These are phyloP conservation scores for Sylvilagus floridanus DNA, from an alignment of 2,797 vertebrate species.

Conservation along the genomic window DNA sequence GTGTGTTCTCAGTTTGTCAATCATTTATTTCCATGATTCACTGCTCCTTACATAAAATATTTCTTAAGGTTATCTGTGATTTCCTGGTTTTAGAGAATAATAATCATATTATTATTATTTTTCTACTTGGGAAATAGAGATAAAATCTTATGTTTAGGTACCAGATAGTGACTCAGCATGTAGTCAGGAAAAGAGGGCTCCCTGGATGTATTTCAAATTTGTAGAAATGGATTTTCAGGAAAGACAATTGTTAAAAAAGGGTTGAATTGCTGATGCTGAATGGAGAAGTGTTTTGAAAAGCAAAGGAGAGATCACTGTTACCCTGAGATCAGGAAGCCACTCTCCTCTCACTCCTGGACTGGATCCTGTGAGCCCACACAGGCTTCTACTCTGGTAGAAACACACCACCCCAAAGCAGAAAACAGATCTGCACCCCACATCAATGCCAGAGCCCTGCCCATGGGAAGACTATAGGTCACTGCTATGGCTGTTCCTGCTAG, in stretches of 20 bases:
- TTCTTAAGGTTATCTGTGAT: neutral
- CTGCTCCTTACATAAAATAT: neutral
- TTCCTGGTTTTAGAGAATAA: slow-evolving; percentile 27
- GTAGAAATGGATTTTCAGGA: neutral
- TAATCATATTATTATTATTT: neutral
- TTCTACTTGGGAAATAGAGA: neutral
- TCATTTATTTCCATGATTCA: neutral
- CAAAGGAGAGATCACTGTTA: neutral
- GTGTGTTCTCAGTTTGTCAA: neutral
- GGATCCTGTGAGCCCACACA: neutral
- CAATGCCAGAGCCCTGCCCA: neutral
- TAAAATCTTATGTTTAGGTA: neutral
- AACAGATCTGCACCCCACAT: neutral
- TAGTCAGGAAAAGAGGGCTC: neutral
- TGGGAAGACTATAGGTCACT: too few species aligned
- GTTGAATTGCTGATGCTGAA: neutral
- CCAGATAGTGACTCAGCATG: neutral
- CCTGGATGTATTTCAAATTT: neutral
- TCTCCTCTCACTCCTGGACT: neutral
- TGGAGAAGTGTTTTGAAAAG: neutral
- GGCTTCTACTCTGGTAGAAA: neutral
- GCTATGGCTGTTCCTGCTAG: too few species aligned
- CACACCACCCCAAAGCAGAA: neutral
- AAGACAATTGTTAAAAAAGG: neutral
- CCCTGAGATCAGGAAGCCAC: neutral